These are phyloP conservation scores for Hetaerina titia DNA, from an alignment of 2,888 invertebrate species.

Conservation along the genomic window DNA sequence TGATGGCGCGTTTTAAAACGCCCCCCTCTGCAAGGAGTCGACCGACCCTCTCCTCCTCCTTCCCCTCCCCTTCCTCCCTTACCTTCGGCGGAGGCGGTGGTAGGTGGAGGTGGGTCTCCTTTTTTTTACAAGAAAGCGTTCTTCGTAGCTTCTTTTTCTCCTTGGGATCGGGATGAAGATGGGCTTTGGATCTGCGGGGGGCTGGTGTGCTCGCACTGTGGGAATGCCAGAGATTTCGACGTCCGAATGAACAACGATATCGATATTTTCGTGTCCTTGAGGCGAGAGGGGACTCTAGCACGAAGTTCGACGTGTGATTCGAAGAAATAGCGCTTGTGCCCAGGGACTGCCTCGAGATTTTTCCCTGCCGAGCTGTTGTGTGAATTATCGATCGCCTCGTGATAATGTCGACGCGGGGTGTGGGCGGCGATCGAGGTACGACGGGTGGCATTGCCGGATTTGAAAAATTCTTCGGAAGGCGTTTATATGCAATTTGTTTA, in stretches of 20 bases:
- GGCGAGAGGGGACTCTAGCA: neutral
- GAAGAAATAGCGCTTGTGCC: no score
- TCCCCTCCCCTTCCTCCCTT: neutral
- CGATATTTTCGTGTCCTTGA: conserved; percentile 53
- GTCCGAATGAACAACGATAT: conserved; percentile 42
- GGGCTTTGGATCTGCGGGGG: conserved; percentile 51
- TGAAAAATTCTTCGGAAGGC: neutral
- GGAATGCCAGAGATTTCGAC: conserved; percentile 57
- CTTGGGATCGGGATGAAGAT: neutral
- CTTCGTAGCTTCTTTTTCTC: neutral
- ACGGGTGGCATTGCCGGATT: neutral
- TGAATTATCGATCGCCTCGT: no score
- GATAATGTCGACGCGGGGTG: neutral
- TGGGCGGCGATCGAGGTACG: neutral
- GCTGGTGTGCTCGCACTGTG: neutral
- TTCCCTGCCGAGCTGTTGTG: no score
- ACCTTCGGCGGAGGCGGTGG: neutral
- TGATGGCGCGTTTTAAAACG: conserved; percentile 41
- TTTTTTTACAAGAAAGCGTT: neutral
- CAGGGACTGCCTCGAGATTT: no score
- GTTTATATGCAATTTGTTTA: conserved; percentile 29
- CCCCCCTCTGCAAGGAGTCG: neutral
- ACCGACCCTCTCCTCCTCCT: neutral
- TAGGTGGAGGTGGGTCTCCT: neutral
- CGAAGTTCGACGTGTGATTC: no score